Evolutionary conservation across 1,140 invertebrate genomes (phyloP), one percentile per base, ranked within the genome.

Genomic region (Scaptomyza graminum): DNA sequence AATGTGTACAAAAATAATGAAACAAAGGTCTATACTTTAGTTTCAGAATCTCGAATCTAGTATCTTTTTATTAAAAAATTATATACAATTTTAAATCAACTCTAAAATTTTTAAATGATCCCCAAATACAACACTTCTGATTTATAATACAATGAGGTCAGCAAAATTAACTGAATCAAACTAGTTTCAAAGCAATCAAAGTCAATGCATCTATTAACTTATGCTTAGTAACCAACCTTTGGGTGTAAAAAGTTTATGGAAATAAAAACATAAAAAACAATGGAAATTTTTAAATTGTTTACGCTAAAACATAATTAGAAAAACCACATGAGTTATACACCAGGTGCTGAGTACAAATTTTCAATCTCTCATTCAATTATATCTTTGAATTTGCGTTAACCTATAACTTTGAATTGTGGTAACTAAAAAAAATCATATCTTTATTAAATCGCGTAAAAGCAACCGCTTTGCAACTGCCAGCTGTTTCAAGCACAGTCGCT

Each of bases 401-500:
- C 15, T 15, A 55, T 12, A 25, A 16, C 15, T 16, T 11, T 22
- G 6, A 43, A 55, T 22, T 43, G 52, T 55, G 39, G 4, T 22
- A 12, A 43, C n/a, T 11, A 57, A 28, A 44, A 28, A 34, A 22
- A 22, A 22, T 22, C 18, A 22, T 22, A 22, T 3, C 25, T 57
- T 8, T 39, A 41, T 13, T 5, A 34, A 52, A 8, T 25, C 28
- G 11, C 25, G 11, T 5, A 2, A 50, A 31, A 51, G 7, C 47
- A 13, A 51, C 8, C 34, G 37, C 25, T 18, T 16, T 34, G 55
- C 18, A 54, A 54, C 41, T 60, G 54, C 41, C 15, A 34, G 8
- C 4, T 39, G 9, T 15, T 15, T 37, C 8, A 57, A 3, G 13
- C 25, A 16, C 12, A 43, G 15, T 44, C 11, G 44, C 43, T 31